Percentiles rank a stretch among this genome's conserved stretches.
Conservation (phyloP, 30 jellyfish, hydroid and myxozoan species). For the Cassiopea xamachana region DNA sequence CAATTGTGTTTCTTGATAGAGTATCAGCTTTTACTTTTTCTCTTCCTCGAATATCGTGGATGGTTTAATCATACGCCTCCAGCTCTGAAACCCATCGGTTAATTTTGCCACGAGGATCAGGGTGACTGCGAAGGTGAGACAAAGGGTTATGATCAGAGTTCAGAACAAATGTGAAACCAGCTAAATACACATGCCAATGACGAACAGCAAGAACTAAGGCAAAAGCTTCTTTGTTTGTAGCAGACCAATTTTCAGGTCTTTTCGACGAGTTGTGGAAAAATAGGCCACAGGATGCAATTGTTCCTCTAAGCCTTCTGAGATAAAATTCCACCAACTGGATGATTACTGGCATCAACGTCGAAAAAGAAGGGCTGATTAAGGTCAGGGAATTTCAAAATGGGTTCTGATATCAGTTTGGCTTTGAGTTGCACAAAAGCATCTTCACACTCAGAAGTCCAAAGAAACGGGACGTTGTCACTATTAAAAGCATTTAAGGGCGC, state of each 20-base stretch:
- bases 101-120: slow-evolving; percentile 15
- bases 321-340: too few relatives aligned
- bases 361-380: too few relatives aligned
- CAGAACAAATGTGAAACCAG: slow-evolving; percentile 9
- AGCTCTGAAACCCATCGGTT: slow-evolving; percentile 36
- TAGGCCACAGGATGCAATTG: neutral
- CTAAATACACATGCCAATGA: slow-evolving; percentile 1
- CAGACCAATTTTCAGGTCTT: slow-evolving; percentile 43
- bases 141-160: slow-evolving; percentile 15
- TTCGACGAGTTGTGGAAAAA: slow-evolving; percentile 13
- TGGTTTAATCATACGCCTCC: slow-evolving; percentile 44
- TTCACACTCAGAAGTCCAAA: too few relatives aligned
- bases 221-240: slow-evolving; percentile 8
- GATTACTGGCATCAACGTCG: too few relatives aligned
- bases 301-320: too few relatives aligned
- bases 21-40: slow-evolving; percentile 57
- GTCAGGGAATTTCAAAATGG: too few relatives aligned
- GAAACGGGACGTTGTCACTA: too few relatives aligned
- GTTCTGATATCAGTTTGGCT: too few relatives aligned
- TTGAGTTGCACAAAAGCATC: too few relatives aligned
- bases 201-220: slow-evolving; percentile 30
- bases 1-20: slow-evolving; percentile 58
- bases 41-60: slow-evolving; percentile 20
- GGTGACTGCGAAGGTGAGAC: slow-evolving; percentile 3
- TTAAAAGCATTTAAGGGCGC: too few relatives aligned